These are phyloP conservation scores for Tachina lurida DNA, from an alignment of 2,888 invertebrate species.

Conservation along the genomic window DNA sequence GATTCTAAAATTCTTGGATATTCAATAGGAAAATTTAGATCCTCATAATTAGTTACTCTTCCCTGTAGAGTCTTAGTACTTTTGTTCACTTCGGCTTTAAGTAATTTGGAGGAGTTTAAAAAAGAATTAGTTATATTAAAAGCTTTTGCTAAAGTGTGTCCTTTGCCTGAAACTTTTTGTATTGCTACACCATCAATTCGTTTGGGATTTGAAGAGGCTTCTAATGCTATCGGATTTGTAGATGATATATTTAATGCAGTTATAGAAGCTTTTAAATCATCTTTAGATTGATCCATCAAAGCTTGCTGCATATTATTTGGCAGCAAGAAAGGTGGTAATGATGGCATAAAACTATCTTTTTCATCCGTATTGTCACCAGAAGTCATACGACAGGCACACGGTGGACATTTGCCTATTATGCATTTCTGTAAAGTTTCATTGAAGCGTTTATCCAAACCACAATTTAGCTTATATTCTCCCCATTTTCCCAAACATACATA, in stretches of 20 bases:
- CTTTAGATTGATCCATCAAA: not conserved
- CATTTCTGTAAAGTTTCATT: slow-evolving; percentile 63
- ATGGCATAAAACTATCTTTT: slow-evolving; percentile 10
- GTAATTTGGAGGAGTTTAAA: not conserved
- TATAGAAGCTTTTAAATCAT: not conserved
- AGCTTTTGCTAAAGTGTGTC: no score
- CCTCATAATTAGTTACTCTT: slow-evolving; percentile 7
- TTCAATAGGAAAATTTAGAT: not conserved
- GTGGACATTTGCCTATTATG: slow-evolving; percentile 64
- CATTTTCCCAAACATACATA: slow-evolving; percentile 66
- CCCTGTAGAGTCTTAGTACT: not conserved
- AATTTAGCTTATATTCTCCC: slow-evolving; percentile 61
- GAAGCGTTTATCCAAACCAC: slow-evolving; percentile 64
- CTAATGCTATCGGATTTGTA: not conserved
- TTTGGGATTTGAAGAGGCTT: not conserved
- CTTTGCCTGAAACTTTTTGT: not conserved
- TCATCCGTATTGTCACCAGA: not conserved
- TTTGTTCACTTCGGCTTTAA: not conserved
- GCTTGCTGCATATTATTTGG: not conserved
- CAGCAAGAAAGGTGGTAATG: not conserved
- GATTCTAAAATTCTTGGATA: not conserved
- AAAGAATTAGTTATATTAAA: not conserved
- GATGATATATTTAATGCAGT: not conserved
- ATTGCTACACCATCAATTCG: not conserved
- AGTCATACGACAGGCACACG: slow-evolving; percentile 18